These are phyloP conservation scores for Drosophila nigritarsus DNA, from an alignment of 2,888 invertebrate genomes.

Conservation along the genomic window DNA sequence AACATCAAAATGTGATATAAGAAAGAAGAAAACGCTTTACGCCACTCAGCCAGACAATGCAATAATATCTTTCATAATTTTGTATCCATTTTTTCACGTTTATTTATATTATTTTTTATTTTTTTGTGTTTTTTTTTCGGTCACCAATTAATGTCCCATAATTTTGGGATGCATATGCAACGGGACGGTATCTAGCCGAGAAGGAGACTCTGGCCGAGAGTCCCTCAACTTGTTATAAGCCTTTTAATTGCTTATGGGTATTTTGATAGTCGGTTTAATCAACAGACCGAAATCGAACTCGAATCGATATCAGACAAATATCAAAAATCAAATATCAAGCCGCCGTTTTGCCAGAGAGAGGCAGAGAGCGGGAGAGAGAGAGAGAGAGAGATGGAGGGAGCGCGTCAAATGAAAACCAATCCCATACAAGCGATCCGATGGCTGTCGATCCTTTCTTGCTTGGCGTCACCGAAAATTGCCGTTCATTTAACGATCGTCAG, in stretches of 20 bases:
- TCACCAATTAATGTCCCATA: slow-evolving; percentile 83
- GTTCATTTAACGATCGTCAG: slow-evolving; percentile 77
- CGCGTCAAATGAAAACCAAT: slow-evolving; percentile 79
- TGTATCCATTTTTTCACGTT: slow-evolving; percentile 51
- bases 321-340: slow-evolving; percentile 46
- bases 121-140: slow-evolving; percentile 13
- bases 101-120: background rate
- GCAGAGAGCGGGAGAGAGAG: background rate
- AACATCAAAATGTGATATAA: slow-evolving; percentile 30
- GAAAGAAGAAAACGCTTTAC: slow-evolving; percentile 57
- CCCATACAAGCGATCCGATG: slow-evolving; percentile 49
- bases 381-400: slow-evolving; percentile 4
- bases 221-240: slow-evolving; percentile 72
- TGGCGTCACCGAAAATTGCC: slow-evolving; percentile 73
- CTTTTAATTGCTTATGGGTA: slow-evolving; percentile 76
- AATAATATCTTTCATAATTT: slow-evolving; percentile 83
- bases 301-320: slow-evolving; percentile 44
- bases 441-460: slow-evolving; percentile 48
- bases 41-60: slow-evolving; percentile 69
- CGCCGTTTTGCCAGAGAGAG: slow-evolving; percentile 43
- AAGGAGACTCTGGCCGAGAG: slow-evolving; percentile 18
- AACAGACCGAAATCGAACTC: slow-evolving; percentile 43
- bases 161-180: slow-evolving; percentile 62
- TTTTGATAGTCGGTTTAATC: slow-evolving; percentile 68
- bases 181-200: slow-evolving; percentile 28